These are phyloP conservation scores for Bombus difficillimus DNA, from an alignment of 1,140 invertebrate species.

Conservation along the genomic window DNA sequence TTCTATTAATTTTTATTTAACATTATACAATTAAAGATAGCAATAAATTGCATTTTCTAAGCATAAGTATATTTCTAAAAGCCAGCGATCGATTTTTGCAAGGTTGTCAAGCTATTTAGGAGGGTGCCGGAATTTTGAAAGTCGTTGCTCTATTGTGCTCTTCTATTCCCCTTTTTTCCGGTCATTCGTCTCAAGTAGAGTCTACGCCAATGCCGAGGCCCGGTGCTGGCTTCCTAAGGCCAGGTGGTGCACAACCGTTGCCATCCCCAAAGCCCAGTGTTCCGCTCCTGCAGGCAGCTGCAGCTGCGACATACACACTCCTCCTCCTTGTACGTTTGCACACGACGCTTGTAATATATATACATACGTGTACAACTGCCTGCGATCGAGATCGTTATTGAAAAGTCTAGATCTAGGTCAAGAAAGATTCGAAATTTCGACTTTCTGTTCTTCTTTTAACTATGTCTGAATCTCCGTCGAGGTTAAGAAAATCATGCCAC, in stretches of 20 bases:
- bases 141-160: constrained; percentile 56
- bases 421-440: not conserved
- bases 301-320: constrained; percentile 68
- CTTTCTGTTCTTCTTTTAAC: not conserved
- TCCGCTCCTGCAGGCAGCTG: constrained; percentile 73
- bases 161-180: constrained; percentile 36
- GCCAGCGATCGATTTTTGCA: constrained; percentile 57
- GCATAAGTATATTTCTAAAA: not conserved
- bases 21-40: not conserved
- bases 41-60: not conserved
- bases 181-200: constrained; percentile 52
- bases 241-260: constrained; percentile 81
- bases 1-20: not conserved
- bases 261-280: constrained; percentile 76
- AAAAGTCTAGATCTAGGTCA: constrained; percentile 41
- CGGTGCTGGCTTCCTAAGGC: constrained; percentile 74
- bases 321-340: constrained; percentile 32
- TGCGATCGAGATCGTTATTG: constrained; percentile 26
- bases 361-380: constrained; percentile 3
- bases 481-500: not conserved
- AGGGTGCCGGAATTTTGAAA: constrained; percentile 71
- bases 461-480: not conserved
- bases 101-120: not conserved
- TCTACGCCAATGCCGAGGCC: constrained; percentile 74
- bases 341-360: constrained; percentile 21